These are phyloP conservation scores for Tuberolachnus salignus DNA, from an alignment of 2,888 invertebrate genomes.

Conservation along the genomic window DNA sequence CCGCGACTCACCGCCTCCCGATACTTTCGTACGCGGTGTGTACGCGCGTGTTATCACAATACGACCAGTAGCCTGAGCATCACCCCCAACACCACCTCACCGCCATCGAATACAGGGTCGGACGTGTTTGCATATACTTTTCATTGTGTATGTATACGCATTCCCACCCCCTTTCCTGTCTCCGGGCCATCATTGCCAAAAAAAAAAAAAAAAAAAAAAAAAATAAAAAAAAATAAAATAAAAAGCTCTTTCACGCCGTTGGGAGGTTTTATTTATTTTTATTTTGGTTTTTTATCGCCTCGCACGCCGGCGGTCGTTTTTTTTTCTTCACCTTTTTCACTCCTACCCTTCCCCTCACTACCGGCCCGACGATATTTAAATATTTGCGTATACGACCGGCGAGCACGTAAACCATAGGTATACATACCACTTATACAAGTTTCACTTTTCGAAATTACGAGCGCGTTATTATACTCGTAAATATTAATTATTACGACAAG, in stretches of 20 bases:
- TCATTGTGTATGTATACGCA: slow-evolving; percentile 2
- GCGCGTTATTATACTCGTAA: no score
- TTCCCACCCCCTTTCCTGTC: not conserved
- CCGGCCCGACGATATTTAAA: no score
- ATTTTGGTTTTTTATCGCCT: slow-evolving; percentile 20
- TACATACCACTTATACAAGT: no score
- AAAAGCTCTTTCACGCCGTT: slow-evolving; percentile 8
- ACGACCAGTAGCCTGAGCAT: slow-evolving; percentile 37
- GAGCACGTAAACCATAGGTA: no score
- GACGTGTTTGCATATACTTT: slow-evolving; percentile 44
- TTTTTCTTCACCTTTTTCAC: not conserved
- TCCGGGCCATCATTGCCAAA: no score
- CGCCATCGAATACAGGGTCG: not conserved
- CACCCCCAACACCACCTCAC: not conserved
- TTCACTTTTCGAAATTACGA: no score
- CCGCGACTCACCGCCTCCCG: not conserved
- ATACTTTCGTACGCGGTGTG: not conserved
- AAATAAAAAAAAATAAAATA: no score
- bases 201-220: no score
- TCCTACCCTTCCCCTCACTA: not conserved
- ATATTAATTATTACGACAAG: no score
- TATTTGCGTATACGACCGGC: no score
- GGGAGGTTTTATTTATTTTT: slow-evolving; percentile 2
- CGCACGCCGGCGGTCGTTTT: not conserved
- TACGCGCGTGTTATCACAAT: slow-evolving; percentile 32